Evolutionary conservation across 2,113 vertebrate species (phyloP).

Genomic region (Bubo scandiacus): DNA sequence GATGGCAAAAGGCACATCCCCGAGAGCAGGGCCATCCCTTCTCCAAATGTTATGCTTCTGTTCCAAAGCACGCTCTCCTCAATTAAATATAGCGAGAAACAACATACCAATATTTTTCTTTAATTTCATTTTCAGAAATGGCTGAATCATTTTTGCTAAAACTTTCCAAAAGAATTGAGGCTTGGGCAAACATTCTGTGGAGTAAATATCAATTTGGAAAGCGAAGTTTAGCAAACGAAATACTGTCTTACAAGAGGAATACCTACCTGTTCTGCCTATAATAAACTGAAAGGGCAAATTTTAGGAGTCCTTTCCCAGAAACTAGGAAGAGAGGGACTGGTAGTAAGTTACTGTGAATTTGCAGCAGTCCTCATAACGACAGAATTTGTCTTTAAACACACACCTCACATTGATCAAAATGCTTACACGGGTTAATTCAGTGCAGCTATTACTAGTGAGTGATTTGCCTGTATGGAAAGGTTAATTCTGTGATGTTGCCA

Average conservation of each 20-base stretch:
- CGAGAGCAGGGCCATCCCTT: constrained; percentile 53
- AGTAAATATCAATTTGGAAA: background rate
- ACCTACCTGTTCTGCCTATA: background rate
- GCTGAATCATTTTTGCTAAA: constrained; percentile 64
- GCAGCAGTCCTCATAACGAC: background rate
- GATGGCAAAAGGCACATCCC: constrained; percentile 66
- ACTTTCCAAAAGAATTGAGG: constrained; percentile 45
- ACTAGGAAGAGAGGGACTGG: background rate
- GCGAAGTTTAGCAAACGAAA: background rate
- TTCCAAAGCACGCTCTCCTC: constrained; percentile 47
- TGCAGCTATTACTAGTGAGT: background rate
- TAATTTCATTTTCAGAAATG: constrained; percentile 51
- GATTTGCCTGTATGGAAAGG: background rate
- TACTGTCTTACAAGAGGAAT: background rate
- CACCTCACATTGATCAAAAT: background rate
- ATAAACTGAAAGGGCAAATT: background rate
- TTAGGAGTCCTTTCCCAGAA: background rate
- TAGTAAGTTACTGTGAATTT: background rate
- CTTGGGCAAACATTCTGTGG: background rate
- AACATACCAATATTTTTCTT: constrained; percentile 52
- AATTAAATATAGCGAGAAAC: constrained; percentile 54
- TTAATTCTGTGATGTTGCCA: constrained; percentile 36
- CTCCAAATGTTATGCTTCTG: constrained; percentile 63
- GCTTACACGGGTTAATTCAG: constrained; percentile 1
- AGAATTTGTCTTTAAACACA: background rate